Percentiles rank a stretch among this genome's conserved stretches.
phyloP scores from a whole-genome alignment of 2,113 vertebrate species.

The Chascanopsetta lugubris region DNA sequence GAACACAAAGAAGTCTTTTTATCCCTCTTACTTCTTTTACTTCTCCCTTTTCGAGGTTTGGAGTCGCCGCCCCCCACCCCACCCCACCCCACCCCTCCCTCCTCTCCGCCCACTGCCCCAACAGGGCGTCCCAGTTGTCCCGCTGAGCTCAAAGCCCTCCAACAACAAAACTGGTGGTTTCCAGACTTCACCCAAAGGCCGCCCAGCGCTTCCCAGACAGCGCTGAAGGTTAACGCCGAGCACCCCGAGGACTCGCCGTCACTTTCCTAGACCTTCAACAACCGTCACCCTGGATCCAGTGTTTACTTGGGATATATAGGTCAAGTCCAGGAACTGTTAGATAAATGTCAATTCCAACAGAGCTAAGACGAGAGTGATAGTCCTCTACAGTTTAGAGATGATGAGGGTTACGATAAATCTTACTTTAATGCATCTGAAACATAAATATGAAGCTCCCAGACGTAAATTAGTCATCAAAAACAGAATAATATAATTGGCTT shows the following conservation, averaged over 20 bases:
- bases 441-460: too few relatives aligned
- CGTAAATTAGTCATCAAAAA: too few relatives aligned
- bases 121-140: constrained; percentile 33
- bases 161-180: constrained; percentile 56
- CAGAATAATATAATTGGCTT: too few relatives aligned
- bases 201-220: constrained; percentile 31
- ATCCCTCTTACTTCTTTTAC: constrained; percentile 41
- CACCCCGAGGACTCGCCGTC: not conserved
- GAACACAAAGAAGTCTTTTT: constrained; percentile 50
- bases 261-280: not conserved
- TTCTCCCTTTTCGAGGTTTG: constrained; percentile 25
- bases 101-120: constrained; percentile 17
- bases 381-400: too few relatives aligned
- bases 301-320: not conserved
- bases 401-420: too few relatives aligned
- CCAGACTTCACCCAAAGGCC: constrained; percentile 41
- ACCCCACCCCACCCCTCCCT: too few relatives aligned
- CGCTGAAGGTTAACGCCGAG: constrained; percentile 43
- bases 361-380: not conserved
- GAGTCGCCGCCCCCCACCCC: constrained; percentile 24
- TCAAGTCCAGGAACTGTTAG: not conserved
- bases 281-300: not conserved
- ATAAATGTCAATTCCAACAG: not conserved
- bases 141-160: constrained; percentile 42
- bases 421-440: too few relatives aligned